phyloP scores from a whole-genome alignment of 1,140 invertebrate species.

The Drosophila fuyamai region DNA sequence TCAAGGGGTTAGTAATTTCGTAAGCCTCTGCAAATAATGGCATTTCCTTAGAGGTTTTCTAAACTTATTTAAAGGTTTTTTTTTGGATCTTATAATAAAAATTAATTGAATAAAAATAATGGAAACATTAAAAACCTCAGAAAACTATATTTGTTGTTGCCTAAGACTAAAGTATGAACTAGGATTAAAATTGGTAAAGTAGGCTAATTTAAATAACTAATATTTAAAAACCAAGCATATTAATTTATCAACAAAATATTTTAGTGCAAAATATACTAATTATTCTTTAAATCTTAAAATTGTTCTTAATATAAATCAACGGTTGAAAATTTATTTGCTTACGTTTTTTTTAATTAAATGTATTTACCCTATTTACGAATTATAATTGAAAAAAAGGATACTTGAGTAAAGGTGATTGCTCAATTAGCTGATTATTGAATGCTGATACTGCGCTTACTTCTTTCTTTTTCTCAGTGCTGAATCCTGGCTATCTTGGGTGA shows the following conservation, averaged over 20 bases:
- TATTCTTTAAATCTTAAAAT: no score
- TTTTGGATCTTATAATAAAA: background rate
- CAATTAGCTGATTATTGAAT: conserved; percentile 10
- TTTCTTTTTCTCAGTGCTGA: conserved; percentile 1
- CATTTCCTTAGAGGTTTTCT: background rate
- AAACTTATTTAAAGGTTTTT: background rate
- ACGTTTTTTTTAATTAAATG: no score
- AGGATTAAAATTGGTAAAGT: no score
- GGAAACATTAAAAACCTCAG: background rate
- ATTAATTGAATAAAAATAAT: background rate
- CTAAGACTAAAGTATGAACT: background rate
- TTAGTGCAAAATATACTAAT: no score
- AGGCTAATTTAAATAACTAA: no score
- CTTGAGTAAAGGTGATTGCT: background rate
- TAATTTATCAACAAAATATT: no score
- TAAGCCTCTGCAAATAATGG: background rate
- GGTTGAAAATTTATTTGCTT: no score
- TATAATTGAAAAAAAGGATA: background rate
- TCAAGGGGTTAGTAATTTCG: background rate
- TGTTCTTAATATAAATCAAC: no score
- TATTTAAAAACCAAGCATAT: no score
- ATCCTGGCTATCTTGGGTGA: conserved; percentile 5
- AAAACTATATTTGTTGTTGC: background rate
- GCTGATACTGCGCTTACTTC: conserved; percentile 4
- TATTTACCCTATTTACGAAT: no score